Evolutionary conservation across 2,113 vertebrate species (phyloP), one percentile per base, ranked within the genome.

Genomic region (Ictidomys tridecemlineatus): DNA sequence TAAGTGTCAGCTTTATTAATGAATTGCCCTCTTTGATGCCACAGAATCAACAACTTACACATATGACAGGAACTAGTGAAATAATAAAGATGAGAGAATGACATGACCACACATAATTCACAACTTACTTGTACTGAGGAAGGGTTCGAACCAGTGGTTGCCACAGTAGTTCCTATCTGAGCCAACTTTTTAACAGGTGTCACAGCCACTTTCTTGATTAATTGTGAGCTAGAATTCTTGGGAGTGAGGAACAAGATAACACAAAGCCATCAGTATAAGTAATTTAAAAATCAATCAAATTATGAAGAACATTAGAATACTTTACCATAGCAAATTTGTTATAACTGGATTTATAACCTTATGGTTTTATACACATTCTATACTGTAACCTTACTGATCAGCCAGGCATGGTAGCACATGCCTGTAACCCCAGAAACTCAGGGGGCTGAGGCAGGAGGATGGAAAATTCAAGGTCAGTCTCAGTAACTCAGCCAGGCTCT

Each of bases 101-200:
- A 48, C 17, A 48, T 17, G 26, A 13, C 22, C 24, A 95, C 76
- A 92, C 73, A 28, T 69, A 70, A 77, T 51, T 32, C 4, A 92
- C 4, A 13, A 96, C 98, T 93, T 98, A 99, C 99, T 98, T 99
- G 99, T 88, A 98, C 97, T 96, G 98, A 91, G 96, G 99, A 97
- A 51, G 98, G 96, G 97, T 98, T 98, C 56, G 98, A 98, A 91
- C 96, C 97, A 96, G 98, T 76, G 30, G 98, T 95, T 88, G 98
- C 91, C 76, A 98, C 90, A 89, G 98, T 97, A 96, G 98, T 98
- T 95, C 95, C 98, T 86, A 98, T 93, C 82, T 98, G 96, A 61
- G 98, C 93, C 30, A 98, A 6, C 97, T 97, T 98, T 98, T 99
- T 99, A 98, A 98, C 98, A 98, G 99, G 96, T 0, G 98, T 96